These are phyloP conservation scores for Abscondita cerata DNA, from an alignment of 2,888 invertebrate genomes.

Conservation along the genomic window DNA sequence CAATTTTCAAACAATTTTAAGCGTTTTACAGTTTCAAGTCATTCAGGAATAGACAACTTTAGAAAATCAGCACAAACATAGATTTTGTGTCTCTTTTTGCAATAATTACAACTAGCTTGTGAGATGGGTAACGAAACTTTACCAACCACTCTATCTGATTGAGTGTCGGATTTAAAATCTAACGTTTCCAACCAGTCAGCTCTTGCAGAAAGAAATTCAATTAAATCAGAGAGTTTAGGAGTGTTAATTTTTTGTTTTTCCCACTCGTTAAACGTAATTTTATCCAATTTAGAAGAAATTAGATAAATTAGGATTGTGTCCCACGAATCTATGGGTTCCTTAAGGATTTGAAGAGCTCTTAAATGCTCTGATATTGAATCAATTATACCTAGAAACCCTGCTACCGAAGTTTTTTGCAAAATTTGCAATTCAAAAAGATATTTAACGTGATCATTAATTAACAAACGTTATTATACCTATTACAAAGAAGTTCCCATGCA, in stretches of 20 bases:
- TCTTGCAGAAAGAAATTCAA: not conserved
- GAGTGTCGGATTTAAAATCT: not conserved
- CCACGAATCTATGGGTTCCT: not conserved
- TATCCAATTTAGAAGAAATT: not conserved
- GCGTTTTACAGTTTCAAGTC: too few species aligned
- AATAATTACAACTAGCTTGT: too few species aligned
- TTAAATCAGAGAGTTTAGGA: too few species aligned
- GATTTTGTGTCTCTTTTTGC: too few species aligned
- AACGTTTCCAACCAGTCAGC: not conserved
- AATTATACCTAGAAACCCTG: not conserved
- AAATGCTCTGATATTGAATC: not conserved
- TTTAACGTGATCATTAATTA: slow-evolving; percentile 17
- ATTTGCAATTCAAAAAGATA: not conserved
- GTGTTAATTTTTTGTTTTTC: not conserved
- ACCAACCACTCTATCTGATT: too few species aligned
- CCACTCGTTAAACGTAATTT: not conserved
- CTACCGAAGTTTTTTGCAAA: not conserved
- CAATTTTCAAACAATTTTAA: too few species aligned
- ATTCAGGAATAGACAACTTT: too few species aligned
- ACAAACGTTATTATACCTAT: not conserved
- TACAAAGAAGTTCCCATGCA: too few species aligned
- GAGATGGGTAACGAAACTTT: too few species aligned
- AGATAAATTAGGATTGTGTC: not conserved
- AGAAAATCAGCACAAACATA: too few species aligned
- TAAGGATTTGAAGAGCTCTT: not conserved